These are phyloP conservation scores for Kuschelorhynchus macadamiae DNA, from an alignment of 2,888 invertebrate genomes.

Conservation along the genomic window DNA sequence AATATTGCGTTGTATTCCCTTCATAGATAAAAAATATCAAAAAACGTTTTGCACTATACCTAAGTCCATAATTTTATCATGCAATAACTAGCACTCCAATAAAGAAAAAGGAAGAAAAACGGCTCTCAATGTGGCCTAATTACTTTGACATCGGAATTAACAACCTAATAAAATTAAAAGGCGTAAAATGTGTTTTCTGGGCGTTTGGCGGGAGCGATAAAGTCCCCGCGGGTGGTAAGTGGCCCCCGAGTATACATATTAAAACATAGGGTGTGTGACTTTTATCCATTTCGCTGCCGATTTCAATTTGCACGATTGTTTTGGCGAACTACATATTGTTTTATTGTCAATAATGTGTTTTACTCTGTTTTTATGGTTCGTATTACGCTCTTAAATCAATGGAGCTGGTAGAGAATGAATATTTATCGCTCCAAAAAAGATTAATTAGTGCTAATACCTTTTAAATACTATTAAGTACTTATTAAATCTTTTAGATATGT, in stretches of 20 bases:
- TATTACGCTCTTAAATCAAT: too few relatives aligned
- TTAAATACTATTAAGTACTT: too few relatives aligned
- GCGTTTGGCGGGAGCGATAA: slow-evolving; percentile 15
- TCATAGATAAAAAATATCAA: too few relatives aligned
- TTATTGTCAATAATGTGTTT: too few relatives aligned
- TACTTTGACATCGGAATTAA: slow-evolving; percentile 30
- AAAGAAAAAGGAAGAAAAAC: slow-evolving; percentile 13
- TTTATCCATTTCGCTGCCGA: background rate
- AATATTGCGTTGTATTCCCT: too few relatives aligned
- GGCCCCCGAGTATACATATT: slow-evolving; percentile 8
- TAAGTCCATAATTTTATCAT: too few relatives aligned
- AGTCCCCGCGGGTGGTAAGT: slow-evolving; percentile 26
- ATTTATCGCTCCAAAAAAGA: too few relatives aligned
- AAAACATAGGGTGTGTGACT: slow-evolving; percentile 23
- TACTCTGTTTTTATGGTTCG: background rate
- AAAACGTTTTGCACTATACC: too few relatives aligned
- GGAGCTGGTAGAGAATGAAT: too few relatives aligned
- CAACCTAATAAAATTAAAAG: slow-evolving; percentile 36
- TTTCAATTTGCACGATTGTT: background rate
- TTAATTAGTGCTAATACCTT: too few relatives aligned
- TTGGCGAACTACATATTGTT: too few relatives aligned
- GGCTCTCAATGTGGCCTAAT: slow-evolving; percentile 15
- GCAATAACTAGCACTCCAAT: background rate
- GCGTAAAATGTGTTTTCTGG: slow-evolving; percentile 27
- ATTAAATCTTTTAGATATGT: too few relatives aligned